A percentile compares a stretch with the other conserved stretches of the same genome.
Evolutionary conservation across 2,888 invertebrate genomes (phyloP).

Genomic region (Nomada fucata): DNA sequence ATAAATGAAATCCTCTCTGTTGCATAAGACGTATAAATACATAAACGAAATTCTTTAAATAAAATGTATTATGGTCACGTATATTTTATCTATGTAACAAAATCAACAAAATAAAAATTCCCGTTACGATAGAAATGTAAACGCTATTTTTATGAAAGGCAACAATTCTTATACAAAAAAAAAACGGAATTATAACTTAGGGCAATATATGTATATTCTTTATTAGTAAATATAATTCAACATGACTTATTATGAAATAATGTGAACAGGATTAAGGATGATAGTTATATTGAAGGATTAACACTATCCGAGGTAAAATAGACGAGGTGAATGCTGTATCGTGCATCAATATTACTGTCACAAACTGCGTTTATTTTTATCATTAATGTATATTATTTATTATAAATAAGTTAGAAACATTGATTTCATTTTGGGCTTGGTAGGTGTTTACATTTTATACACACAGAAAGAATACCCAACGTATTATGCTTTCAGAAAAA

Average conservation of each 20-base stretch:
- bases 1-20: not conserved
- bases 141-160: too few relatives aligned
- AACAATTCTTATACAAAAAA: conserved; percentile 6
- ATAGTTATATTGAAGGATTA: conserved; percentile 26
- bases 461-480: conserved; percentile 83
- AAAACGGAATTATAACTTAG: conserved; percentile 36
- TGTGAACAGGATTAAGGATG: conserved; percentile 27
- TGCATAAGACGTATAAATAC: not conserved
- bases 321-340: conserved; percentile 50
- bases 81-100: not conserved
- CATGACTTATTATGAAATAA: not conserved
- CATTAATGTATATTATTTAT: conserved; percentile 84
- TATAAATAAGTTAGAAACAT: conserved; percentile 84
- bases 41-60: not conserved
- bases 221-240: conserved; percentile 30
- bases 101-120: too few relatives aligned
- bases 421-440: conserved; percentile 80
- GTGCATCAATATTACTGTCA: conserved; percentile 73
- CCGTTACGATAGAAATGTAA: too few relatives aligned
- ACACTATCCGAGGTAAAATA: conserved; percentile 19
- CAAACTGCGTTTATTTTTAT: conserved; percentile 81
- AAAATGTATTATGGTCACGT: not conserved
- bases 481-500: conserved; percentile 83
- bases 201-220: conserved; percentile 10
- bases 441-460: conserved; percentile 84